phyloP scores from a whole-genome alignment of 2,888 invertebrate genomes.

The Laspeyria flexula region DNA sequence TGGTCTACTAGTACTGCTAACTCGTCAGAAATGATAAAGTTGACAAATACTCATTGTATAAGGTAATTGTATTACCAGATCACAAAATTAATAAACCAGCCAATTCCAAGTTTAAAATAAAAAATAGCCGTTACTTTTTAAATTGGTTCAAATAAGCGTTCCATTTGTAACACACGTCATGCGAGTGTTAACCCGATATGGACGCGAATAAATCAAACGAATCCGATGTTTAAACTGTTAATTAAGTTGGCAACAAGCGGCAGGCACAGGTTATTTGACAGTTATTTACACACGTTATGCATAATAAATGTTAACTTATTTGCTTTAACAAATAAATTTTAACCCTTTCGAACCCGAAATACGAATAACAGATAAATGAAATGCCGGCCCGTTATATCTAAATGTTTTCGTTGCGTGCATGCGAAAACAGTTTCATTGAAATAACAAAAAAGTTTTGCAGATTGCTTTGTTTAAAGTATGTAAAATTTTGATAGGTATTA shows the following conservation, averaged over 20 bases:
- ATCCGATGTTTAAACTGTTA: conserved; percentile 45
- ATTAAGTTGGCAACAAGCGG: conserved; percentile 42
- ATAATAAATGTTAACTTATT: conserved; percentile 10
- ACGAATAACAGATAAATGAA: neutral
- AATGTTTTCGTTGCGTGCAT: neutral
- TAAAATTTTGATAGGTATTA: too few species aligned
- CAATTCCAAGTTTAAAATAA: neutral
- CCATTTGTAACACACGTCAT: conserved; percentile 1
- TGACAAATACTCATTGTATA: too few species aligned
- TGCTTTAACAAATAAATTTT: conserved; percentile 3
- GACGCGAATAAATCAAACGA: conserved; percentile 41
- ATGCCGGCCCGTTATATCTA: neutral
- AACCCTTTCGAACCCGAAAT: neutral
- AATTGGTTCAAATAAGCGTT: conserved; percentile 4
- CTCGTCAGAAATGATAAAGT: too few species aligned
- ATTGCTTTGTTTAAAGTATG: too few species aligned
- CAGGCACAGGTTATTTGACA: conserved; percentile 23
- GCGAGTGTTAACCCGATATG: conserved; percentile 18
- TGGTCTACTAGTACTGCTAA: too few species aligned
- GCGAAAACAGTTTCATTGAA: neutral
- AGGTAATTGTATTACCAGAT: too few species aligned
- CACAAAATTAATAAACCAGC: neutral
- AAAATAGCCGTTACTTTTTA: neutral
- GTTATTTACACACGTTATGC: conserved; percentile 26
- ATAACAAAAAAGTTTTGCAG: neutral